These are phyloP conservation scores for Bugula neritina DNA, from an alignment of 2,888 invertebrate genomes.

Conservation along the genomic window DNA sequence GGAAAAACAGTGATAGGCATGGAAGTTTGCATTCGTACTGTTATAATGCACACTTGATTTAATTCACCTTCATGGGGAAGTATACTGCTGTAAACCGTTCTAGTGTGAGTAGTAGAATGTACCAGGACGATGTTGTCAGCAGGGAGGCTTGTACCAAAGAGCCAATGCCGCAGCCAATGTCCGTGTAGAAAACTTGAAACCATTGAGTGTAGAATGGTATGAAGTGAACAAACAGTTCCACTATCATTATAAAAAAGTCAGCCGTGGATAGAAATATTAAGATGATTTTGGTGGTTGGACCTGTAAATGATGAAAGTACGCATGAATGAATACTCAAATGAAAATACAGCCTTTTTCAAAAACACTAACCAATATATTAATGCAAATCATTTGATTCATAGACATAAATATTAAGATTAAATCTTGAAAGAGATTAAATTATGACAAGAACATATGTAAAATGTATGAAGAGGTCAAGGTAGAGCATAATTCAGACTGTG, in stretches of 20 bases:
- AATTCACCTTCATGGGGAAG: constrained; percentile 21
- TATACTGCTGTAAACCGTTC: constrained; percentile 6
- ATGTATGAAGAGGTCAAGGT: too few relatives aligned
- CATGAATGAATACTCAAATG: too few relatives aligned
- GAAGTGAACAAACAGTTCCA: constrained; percentile 23
- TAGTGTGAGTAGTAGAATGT: neutral
- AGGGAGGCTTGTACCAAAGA: constrained; percentile 22
- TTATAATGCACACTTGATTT: too few relatives aligned
- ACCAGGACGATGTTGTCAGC: constrained; percentile 8
- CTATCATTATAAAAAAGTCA: constrained; percentile 5
- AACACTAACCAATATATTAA: too few relatives aligned
- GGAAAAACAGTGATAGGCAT: too few relatives aligned
- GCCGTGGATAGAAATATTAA: constrained; percentile 1
- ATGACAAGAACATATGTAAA: too few relatives aligned
- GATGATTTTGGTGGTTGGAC: constrained; percentile 11
- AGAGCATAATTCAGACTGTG: too few relatives aligned
- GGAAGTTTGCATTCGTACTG: too few relatives aligned
- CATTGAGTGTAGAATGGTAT: constrained; percentile 5
- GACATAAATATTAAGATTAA: too few relatives aligned
- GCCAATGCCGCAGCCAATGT: constrained; percentile 11
- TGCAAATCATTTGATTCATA: too few relatives aligned
- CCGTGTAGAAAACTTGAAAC: constrained; percentile 23
- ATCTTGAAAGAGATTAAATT: too few relatives aligned
- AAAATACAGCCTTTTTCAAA: too few relatives aligned
- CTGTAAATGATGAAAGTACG: neutral